Evolutionary conservation across 2,888 invertebrate genomes (phyloP).

Genomic region (Amphipyra berbera): DNA sequence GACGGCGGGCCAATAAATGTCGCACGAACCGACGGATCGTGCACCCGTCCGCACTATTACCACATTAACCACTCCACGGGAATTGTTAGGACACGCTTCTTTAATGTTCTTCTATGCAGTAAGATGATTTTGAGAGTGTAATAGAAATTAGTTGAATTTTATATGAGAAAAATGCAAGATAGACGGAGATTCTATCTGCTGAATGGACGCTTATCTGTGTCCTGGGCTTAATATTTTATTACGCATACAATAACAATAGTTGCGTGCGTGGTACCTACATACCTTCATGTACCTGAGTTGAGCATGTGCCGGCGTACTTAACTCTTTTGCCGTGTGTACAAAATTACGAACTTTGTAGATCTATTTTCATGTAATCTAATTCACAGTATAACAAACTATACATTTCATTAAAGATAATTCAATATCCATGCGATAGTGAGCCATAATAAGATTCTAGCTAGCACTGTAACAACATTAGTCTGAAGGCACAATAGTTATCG

Average conservation of each 20-base stretch:
- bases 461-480: not conserved
- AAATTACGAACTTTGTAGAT: too few species aligned
- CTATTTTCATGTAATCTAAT: too few species aligned
- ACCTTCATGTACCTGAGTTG: too few species aligned
- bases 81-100: conserved; percentile 36
- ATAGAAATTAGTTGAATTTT: conserved; percentile 1
- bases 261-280: too few species aligned
- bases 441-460: not conserved
- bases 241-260: too few species aligned
- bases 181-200: not conserved
- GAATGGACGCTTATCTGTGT: too few species aligned
- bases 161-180: not conserved
- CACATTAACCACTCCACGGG: conserved; percentile 47
- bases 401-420: too few species aligned
- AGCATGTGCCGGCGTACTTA: too few species aligned
- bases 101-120: conserved; percentile 12
- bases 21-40: conserved; percentile 55
- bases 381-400: too few species aligned
- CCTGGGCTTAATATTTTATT: too few species aligned
- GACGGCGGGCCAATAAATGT: conserved; percentile 78
- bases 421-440: too few species aligned
- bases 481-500: conserved; percentile 6
- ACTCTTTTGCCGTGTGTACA: too few species aligned
- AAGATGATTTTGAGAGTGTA: not conserved
- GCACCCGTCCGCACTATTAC: conserved; percentile 53